phyloP scores from a whole-genome alignment of 35 echinoderm and acorn worm species.

The Hemicentrotus pulcherrimus region DNA sequence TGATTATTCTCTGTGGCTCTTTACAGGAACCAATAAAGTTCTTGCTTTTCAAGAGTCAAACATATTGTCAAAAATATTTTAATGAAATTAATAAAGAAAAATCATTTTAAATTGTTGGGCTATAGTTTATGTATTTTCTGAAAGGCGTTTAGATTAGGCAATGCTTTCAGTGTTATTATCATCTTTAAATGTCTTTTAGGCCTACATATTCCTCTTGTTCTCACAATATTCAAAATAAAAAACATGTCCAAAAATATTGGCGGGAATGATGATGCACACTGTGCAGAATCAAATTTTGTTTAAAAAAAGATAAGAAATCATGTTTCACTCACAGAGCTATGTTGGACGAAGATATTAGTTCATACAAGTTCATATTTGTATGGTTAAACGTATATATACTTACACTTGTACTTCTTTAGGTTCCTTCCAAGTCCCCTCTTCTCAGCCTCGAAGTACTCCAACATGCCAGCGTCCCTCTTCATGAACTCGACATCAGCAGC shows the following conservation, averaged over 20 bases:
- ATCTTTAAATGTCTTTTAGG: too few species aligned
- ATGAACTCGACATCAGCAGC: background rate
- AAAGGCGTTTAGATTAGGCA: too few species aligned
- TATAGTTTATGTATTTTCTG: too few species aligned
- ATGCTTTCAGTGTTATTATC: too few species aligned
- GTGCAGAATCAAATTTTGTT: background rate
- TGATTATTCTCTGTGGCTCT: too few species aligned
- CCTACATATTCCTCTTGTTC: background rate
- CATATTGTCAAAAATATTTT: too few species aligned
- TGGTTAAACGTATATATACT: background rate
- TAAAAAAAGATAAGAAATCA: background rate
- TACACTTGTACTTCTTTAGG: slow-evolving; percentile 41
- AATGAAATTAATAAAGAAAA: too few species aligned
- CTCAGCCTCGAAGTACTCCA: background rate
- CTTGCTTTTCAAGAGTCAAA: too few species aligned
- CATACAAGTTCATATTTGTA: background rate
- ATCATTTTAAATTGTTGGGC: too few species aligned
- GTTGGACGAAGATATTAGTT: background rate
- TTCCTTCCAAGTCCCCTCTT: slow-evolving; percentile 44
- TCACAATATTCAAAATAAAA: background rate
- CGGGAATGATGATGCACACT: background rate
- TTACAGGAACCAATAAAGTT: too few species aligned
- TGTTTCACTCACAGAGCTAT: background rate
- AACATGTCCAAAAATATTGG: background rate
- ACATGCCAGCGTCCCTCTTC: slow-evolving; percentile 11